Conservation (phyloP, 2,113 vertebrate genomes). For the Trachemys scripta region DNA sequence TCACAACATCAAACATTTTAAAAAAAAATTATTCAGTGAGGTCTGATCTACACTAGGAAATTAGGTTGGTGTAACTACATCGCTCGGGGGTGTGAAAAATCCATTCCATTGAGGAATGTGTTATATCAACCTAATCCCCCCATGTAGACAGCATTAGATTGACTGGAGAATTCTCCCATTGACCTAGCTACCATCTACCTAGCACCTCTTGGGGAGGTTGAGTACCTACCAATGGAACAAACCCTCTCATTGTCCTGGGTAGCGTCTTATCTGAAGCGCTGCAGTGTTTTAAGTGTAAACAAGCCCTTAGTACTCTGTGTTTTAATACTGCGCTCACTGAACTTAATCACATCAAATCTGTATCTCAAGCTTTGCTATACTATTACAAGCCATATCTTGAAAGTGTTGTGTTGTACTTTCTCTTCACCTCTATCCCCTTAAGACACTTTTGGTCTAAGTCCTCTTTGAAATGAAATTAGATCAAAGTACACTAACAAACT, state of each 20-base stretch:
- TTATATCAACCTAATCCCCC: background rate
- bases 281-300: background rate
- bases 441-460: background rate
- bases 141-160: background rate
- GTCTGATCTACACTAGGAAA: background rate
- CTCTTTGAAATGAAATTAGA: background rate
- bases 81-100: background rate
- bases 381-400: background rate
- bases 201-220: background rate
- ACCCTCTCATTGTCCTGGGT: background rate
- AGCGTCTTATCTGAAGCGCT: background rate
- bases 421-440: background rate
- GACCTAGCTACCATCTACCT: background rate
- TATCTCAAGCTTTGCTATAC: background rate
- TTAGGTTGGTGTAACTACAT: background rate
- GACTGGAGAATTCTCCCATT: background rate
- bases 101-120: background rate
- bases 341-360: background rate
- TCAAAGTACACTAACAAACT: background rate
- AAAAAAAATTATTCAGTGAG: background rate
- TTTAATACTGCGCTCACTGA: background rate
- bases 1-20: background rate
- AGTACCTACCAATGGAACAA: background rate
- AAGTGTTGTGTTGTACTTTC: background rate
- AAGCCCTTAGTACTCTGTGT: background rate